Percentiles rank a stretch among this genome's conserved stretches.
These are phyloP conservation scores for Cynocephalus volans DNA, from an alignment of 2,113 vertebrate genomes.

Conservation along the genomic window DNA sequence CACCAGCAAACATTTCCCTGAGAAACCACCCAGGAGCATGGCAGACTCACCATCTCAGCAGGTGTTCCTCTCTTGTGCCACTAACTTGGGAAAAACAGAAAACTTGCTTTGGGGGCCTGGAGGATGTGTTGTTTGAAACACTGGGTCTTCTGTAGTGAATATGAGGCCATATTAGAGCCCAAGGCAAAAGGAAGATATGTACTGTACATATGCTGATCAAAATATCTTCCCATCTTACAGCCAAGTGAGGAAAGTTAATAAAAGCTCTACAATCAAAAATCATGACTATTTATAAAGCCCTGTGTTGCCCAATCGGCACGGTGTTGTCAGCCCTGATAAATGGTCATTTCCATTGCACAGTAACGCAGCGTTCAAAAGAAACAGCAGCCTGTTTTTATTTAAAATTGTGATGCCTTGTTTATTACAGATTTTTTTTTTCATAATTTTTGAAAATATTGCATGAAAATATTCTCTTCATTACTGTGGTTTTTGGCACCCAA, in stretches of 20 bases:
- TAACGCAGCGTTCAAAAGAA: rapidly evolving
- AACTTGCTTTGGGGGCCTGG: neutral
- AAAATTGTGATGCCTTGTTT: neutral
- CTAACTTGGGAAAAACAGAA: neutral
- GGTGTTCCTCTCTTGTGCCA: neutral
- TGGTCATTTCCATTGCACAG: rapidly evolving
- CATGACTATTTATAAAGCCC: rapidly evolving
- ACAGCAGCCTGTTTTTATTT: neutral
- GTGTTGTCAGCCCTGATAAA: rapidly evolving
- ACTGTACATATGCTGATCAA: rapidly evolving
- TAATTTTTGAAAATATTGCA: neutral
- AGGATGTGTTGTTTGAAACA: too few species aligned
- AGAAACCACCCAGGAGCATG: neutral
- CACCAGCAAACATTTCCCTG: neutral
- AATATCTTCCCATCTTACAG: neutral
- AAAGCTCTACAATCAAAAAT: neutral
- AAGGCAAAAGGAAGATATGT: neutral
- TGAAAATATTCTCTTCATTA: neutral
- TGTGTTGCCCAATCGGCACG: rapidly evolving
- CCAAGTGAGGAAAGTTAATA: neutral
- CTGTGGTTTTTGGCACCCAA: neutral
- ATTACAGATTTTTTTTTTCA: neutral
- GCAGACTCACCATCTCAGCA: rapidly evolving
- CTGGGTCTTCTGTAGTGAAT: neutral
- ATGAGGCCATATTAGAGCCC: rapidly evolving